phyloP scores from a whole-genome alignment of 2,888 invertebrate species.

The Dolichopus griseipennis region DNA sequence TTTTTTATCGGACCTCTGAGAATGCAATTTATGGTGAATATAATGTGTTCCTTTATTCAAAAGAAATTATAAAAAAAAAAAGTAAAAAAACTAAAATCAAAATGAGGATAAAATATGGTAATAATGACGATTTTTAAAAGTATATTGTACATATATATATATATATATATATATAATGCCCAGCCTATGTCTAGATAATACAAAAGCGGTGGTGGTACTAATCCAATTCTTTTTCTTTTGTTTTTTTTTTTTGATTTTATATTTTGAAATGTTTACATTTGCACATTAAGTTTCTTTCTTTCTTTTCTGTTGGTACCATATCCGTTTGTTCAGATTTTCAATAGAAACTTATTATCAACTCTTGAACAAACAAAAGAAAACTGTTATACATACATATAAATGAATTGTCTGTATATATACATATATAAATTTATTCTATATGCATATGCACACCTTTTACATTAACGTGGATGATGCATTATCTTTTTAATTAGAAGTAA shows the following conservation, averaged over 20 bases:
- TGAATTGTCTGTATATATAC: no score
- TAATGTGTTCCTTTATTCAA: not conserved
- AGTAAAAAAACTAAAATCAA: not conserved
- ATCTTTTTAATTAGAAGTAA: constrained; percentile 3
- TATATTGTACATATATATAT: no score
- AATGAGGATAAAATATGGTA: not conserved
- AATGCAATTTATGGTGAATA: constrained; percentile 1
- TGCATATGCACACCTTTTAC: not conserved
- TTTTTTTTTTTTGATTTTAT: not conserved
- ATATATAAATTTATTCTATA: not conserved
- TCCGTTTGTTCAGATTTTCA: not conserved
- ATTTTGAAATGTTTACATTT: constrained; percentile 1
- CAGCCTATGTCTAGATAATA: not conserved
- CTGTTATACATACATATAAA: not conserved
- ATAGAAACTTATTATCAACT: not conserved
- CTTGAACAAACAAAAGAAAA: constrained; percentile 1
- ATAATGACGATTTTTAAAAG: not conserved
- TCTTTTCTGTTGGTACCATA: not conserved
- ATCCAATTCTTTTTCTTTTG: not conserved
- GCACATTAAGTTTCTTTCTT: not conserved
- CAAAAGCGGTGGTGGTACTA: not conserved
- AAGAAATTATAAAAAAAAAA: not conserved
- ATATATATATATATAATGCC: not conserved
- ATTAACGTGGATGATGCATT: not conserved
- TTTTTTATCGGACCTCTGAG: constrained; percentile 6